These are phyloP conservation scores for Corythornis vintsioides DNA, from an alignment of 2,113 vertebrate genomes.

Conservation along the genomic window DNA sequence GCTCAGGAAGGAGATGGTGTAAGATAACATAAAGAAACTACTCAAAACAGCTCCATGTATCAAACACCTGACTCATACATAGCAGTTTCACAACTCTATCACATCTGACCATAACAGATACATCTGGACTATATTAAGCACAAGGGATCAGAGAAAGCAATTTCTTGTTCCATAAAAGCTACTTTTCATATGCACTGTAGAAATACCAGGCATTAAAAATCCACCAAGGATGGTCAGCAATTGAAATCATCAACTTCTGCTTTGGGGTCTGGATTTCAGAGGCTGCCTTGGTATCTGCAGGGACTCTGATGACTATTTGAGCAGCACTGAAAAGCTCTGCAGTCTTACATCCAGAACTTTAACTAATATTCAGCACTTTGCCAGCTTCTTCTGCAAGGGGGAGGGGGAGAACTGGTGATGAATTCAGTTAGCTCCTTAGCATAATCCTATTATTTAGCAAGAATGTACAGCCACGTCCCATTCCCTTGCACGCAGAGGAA, in stretches of 20 bases:
- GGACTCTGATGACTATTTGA: not conserved
- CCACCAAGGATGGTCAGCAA: not conserved
- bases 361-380: constrained; percentile 9
- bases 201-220: constrained; percentile 48
- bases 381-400: not conserved
- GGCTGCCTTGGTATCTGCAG: not conserved
- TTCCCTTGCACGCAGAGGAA: constrained; percentile 53
- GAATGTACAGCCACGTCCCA: constrained; percentile 56
- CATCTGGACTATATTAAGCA: constrained; percentile 55
- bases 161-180: constrained; percentile 29
- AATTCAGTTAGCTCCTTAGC: constrained; percentile 29
- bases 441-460: constrained; percentile 41
- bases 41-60: not conserved
- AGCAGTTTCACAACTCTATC: not conserved
- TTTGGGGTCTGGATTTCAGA: constrained; percentile 9
- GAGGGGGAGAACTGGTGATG: not conserved
- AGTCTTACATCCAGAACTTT: not conserved
- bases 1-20: not conserved
- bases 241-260: not conserved
- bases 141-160: constrained; percentile 41
- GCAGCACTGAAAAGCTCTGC: not conserved
- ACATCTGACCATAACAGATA: not conserved
- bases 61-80: not conserved
- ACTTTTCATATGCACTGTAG: constrained; percentile 15
- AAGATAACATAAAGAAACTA: not conserved